These are phyloP conservation scores for Apodemus agrarius DNA, from an alignment of 2,797 vertebrate species.

Conservation along the genomic window DNA sequence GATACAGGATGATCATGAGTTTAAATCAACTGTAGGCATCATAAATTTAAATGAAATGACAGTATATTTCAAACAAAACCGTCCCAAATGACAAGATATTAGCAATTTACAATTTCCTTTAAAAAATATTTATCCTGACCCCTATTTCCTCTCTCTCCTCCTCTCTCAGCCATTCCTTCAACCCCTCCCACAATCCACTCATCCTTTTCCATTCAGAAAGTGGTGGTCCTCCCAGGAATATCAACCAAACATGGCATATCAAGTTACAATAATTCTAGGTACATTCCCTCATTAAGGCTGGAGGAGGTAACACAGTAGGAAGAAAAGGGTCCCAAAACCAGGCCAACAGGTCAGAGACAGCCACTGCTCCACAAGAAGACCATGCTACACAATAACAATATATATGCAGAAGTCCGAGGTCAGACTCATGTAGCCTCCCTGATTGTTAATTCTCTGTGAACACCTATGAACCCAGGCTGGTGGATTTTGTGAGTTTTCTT, in stretches of 20 bases:
- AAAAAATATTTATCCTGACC: neutral
- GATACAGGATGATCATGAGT: neutral
- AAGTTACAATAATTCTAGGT: neutral
- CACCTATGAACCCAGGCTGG: neutral
- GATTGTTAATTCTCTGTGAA: neutral
- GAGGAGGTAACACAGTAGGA: neutral
- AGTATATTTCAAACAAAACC: neutral
- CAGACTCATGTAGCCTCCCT: neutral
- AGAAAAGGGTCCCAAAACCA: neutral
- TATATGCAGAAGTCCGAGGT: neutral
- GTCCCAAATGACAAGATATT: neutral
- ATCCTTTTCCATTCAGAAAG: neutral
- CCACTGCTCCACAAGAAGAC: neutral
- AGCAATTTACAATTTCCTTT: neutral
- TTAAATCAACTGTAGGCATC: neutral
- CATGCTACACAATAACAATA: neutral
- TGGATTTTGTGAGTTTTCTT: neutral
- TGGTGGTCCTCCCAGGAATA: neutral
- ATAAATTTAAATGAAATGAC: neutral
- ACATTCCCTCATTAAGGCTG: neutral
- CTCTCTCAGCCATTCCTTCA: neutral
- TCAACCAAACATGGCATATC: neutral
- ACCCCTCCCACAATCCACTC: neutral
- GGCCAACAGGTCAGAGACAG: neutral
- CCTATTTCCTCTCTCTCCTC: neutral